phyloP scores from a whole-genome alignment of 2,797 vertebrate species.

The Echiichthys vipera region DNA sequence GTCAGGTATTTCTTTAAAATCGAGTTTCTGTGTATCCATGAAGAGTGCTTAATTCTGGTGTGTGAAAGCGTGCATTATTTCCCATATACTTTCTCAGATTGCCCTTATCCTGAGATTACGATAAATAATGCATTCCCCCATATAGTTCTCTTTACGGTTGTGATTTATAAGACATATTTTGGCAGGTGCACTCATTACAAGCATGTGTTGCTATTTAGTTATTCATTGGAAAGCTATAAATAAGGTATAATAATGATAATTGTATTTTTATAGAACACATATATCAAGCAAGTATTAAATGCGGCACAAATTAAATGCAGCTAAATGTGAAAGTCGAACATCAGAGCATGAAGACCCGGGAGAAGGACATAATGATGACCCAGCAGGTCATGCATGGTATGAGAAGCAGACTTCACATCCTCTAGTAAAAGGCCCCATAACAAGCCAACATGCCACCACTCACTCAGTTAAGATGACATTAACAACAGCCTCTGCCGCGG shows the following conservation, averaged over 20 bases:
- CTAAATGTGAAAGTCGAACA: background rate
- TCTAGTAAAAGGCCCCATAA: background rate
- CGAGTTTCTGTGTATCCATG: background rate
- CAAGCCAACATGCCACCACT: background rate
- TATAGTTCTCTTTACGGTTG: background rate
- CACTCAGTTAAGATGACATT: background rate
- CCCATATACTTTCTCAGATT: too few species aligned
- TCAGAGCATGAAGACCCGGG: background rate
- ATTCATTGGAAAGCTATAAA: background rate
- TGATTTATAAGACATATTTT: background rate
- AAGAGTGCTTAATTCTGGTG: background rate
- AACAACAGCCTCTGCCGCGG: background rate
- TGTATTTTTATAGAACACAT: too few species aligned
- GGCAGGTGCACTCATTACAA: background rate
- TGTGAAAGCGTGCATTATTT: too few species aligned
- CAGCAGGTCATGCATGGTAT: background rate
- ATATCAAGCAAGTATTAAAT: too few species aligned
- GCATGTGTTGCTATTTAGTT: background rate
- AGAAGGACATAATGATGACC: background rate
- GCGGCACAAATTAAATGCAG: background rate
- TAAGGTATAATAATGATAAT: background rate
- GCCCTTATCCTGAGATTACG: background rate
- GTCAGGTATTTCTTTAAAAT: background rate
- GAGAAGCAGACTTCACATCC: background rate
- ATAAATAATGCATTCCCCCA: background rate